Evolutionary conservation across 2,888 invertebrate species (phyloP).

Genomic region (Andricus curvator): DNA sequence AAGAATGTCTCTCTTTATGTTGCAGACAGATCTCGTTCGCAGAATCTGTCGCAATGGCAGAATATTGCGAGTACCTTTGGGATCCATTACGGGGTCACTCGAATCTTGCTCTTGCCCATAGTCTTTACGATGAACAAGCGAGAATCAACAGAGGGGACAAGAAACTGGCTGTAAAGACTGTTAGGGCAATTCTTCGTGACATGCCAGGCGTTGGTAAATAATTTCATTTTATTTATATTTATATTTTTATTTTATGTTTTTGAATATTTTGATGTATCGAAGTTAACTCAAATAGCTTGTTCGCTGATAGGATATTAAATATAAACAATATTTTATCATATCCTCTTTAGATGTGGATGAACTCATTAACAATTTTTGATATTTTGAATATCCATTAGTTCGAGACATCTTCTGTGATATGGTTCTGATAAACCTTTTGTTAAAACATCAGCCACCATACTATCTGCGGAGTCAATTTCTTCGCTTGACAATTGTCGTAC

Average conservation of each 20-base stretch:
- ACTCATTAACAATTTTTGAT: too few species aligned
- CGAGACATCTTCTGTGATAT: too few species aligned
- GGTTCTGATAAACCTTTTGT: too few species aligned
- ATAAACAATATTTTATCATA: too few species aligned
- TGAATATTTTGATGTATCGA: too few species aligned
- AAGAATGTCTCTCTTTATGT: slow-evolving; percentile 6
- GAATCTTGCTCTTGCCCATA: slow-evolving; percentile 58
- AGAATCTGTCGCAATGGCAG: slow-evolving; percentile 66
- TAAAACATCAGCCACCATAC: too few species aligned
- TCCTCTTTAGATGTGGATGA: too few species aligned
- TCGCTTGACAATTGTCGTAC: too few species aligned
- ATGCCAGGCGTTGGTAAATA: slow-evolving; percentile 73
- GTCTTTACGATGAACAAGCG: slow-evolving; percentile 69
- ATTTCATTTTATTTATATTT: neutral
- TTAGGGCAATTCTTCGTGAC: slow-evolving; percentile 71
- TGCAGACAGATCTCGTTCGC: neutral
- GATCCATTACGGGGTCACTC: slow-evolving; percentile 66
- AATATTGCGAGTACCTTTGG: slow-evolving; percentile 77
- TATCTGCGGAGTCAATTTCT: too few species aligned
- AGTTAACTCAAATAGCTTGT: too few species aligned
- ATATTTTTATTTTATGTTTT: neutral
- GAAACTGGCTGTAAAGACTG: slow-evolving; percentile 74
- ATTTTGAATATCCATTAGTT: too few species aligned
- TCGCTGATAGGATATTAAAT: too few species aligned
- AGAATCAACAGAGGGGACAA: slow-evolving; percentile 71